Base-by-base conservation (phyloP, 2,797 vertebrate species). In the Synanceia verrucosa region DNA sequence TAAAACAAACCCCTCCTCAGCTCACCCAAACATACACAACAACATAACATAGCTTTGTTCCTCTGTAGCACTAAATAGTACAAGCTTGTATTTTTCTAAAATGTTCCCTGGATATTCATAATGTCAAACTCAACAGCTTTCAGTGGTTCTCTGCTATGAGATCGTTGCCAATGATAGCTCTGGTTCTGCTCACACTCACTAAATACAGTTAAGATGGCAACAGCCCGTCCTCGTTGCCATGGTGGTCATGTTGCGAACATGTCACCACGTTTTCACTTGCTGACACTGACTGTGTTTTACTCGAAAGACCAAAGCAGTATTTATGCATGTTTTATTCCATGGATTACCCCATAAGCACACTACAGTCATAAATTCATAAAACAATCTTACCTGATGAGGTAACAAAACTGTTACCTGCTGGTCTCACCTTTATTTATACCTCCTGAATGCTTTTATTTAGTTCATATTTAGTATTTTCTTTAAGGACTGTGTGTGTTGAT, bases 151-250 rank as follows among this genome's bases (percentile, higher is more conserved):
- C 63, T 48, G 26, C 24, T 14, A n/a, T 24, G 51, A 68, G 73
- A 73, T 68, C 67, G 47, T 59, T 65, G 62, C 36, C 58, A 29
- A 37, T 51, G 59, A 70, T 21, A 58, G 60, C 41, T 52, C 62
- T 65, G 58, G 37, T 59, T 73, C 55, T 76, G 68, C 37, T 79
- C 66, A 63, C 24, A 36, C 33, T 64, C 46, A 55, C 76, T 60
- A 53, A 80, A 74, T 63, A 51, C 52, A 59, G 64, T 50, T 48
- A 64, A 58, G 39, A 79, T 62, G 31, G 68, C 53, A 78, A 57
- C 23, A 43, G 52, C 44, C 46, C 50, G 4, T 64, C 52, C 61
- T 52, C 31, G 84, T 86, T 90, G 73, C 75, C 64, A 62, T 78
- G 65, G 76, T 46, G 64, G 70, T 53, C 47, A 84, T 59, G 51